Conservation (phyloP, 2,888 invertebrate species). For the Brachynemurus nebulosus region DNA sequence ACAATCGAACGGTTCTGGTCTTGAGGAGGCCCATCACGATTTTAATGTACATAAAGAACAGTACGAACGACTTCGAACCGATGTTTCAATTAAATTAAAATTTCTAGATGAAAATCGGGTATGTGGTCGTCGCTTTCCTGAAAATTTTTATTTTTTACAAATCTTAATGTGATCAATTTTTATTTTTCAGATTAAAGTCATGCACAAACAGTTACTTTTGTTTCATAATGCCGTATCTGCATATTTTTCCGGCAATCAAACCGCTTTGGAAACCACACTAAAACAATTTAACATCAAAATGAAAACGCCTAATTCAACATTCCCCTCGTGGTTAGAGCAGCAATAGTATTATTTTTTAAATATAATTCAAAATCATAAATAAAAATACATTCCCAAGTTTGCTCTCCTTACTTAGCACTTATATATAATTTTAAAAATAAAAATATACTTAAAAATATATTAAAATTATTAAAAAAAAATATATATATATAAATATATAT, state of each 20-base stretch:
- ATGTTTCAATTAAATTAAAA: slow-evolving; percentile 90
- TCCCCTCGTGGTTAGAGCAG: slow-evolving; percentile 73
- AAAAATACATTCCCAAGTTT: too few relatives aligned
- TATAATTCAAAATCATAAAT: too few relatives aligned
- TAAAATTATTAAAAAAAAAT: too few relatives aligned
- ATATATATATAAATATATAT: too few relatives aligned
- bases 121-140: too few relatives aligned
- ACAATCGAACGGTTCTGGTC: slow-evolving; percentile 42
- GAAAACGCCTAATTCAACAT: slow-evolving; percentile 60
- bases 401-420: too few relatives aligned
- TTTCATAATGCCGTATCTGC: slow-evolving; percentile 96
- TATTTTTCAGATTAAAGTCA: slow-evolving; percentile 79
- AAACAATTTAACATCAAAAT: slow-evolving; percentile 92
- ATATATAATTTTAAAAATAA: too few relatives aligned
- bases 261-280: slow-evolving; percentile 81
- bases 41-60: slow-evolving; percentile 76
- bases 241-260: slow-evolving; percentile 93
- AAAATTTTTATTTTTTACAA: neutral
- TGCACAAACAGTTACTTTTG: slow-evolving; percentile 92
- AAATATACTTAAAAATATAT: too few relatives aligned
- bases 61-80: slow-evolving; percentile 85
- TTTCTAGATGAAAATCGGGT: slow-evolving; percentile 96
- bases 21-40: slow-evolving; percentile 68
- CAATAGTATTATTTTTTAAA: slow-evolving; percentile 31
- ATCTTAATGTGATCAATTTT: neutral